Conservation (phyloP, 2,113 vertebrate species). For the Empidonax traillii region DNA sequence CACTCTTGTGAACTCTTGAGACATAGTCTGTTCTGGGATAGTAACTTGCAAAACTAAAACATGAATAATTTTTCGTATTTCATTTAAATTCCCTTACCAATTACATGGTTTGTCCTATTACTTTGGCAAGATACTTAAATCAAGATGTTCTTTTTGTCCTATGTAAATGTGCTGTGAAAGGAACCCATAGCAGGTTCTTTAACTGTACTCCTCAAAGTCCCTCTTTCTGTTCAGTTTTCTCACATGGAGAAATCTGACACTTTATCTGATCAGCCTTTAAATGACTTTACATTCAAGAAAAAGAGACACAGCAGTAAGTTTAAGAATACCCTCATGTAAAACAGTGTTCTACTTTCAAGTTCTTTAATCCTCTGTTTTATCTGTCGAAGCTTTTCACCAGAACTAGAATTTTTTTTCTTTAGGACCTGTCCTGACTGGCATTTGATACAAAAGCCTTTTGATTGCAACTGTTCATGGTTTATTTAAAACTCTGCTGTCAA, state of each 20-base stretch:
- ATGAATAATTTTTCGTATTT: not conserved
- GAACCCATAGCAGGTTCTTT: constrained; percentile 12
- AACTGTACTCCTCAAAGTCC: constrained; percentile 22
- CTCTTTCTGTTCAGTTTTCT: constrained; percentile 36
- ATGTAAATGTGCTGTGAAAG: constrained; percentile 12
- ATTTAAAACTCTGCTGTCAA: constrained; percentile 41
- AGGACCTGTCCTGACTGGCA: not conserved
- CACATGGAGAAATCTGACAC: constrained; percentile 29
- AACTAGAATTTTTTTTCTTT: not conserved
- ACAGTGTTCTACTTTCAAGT: constrained; percentile 45
- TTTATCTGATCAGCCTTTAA: constrained; percentile 58
- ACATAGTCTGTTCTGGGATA: not conserved
- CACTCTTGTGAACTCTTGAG: not conserved
- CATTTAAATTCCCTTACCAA: not conserved
- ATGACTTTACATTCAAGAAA: constrained; percentile 37
- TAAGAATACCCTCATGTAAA: constrained; percentile 52
- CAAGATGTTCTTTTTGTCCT: constrained; percentile 11
- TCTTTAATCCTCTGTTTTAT: constrained; percentile 54
- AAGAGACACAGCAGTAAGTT: constrained; percentile 46
- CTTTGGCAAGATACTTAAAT: constrained; percentile 1
- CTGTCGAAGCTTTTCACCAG: not conserved
- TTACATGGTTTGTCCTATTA: not conserved
- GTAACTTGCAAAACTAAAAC: not conserved
- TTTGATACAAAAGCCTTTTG: constrained; percentile 17
- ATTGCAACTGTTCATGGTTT: constrained; percentile 41